A percentile compares a stretch with the other conserved stretches of the same genome.
Conservation (phyloP, 2,113 vertebrate species). For the Nestor notabilis region DNA sequence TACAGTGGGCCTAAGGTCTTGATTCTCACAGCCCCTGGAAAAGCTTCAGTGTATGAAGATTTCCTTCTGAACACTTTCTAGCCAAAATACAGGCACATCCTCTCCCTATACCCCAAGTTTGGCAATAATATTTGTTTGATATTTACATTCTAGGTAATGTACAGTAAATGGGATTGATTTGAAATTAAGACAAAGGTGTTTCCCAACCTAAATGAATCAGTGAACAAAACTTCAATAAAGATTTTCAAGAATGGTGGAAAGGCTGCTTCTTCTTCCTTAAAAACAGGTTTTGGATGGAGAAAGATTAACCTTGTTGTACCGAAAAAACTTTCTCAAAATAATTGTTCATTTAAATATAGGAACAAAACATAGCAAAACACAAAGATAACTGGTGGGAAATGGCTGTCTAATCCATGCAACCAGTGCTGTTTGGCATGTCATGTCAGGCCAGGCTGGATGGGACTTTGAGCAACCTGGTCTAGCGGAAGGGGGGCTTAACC, state of each 20-base stretch:
- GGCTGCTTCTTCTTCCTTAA: not conserved
- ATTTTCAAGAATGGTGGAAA: not conserved
- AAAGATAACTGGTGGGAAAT: not conserved
- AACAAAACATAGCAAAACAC: not conserved
- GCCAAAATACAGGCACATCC: not conserved
- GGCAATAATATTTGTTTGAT: not conserved
- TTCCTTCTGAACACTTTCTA: not conserved
- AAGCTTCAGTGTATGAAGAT: not conserved
- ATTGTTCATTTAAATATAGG: not conserved
- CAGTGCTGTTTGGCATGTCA: not conserved
- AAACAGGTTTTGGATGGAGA: not conserved
- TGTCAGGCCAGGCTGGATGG: not conserved
- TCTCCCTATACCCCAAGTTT: not conserved
- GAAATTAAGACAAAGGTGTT: not conserved
- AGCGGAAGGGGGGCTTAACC: not conserved
- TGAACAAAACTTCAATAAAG: not conserved
- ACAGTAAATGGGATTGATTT: not conserved
- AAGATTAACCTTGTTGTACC: not conserved
- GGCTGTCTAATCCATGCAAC: not conserved
- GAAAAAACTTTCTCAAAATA: not conserved
- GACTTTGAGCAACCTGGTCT: not conserved
- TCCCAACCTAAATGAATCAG: not conserved
- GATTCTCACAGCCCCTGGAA: no score
- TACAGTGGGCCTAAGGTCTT: no score
- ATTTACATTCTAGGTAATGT: not conserved